Conservation (phyloP, 2,888 invertebrate species). For the Dorcus parallelipipedus region DNA sequence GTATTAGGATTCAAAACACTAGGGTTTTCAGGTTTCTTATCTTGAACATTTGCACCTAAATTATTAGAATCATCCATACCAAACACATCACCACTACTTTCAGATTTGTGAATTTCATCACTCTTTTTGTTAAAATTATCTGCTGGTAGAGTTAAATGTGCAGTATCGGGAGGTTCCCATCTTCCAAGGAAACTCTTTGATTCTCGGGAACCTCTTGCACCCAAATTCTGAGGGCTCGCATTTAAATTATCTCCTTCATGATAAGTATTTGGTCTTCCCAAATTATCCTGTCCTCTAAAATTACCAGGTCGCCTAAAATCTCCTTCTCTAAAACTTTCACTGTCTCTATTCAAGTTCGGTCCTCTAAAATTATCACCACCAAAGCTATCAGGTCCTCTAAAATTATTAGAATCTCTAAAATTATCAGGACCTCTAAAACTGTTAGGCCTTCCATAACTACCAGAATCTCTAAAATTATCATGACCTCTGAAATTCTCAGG, state of each 20-base stretch:
- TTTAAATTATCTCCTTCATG: conserved; percentile 1
- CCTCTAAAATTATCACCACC: conserved; percentile 3
- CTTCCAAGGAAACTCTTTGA: neutral
- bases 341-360: too few relatives aligned
- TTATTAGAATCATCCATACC: too few relatives aligned
- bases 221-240: neutral
- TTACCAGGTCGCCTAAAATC: conserved; percentile 1
- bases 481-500: conserved; percentile 9
- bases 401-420: conserved; percentile 11
- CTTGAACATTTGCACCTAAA: too few relatives aligned
- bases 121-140: too few relatives aligned
- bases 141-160: too few relatives aligned
- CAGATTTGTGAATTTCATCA: too few relatives aligned
- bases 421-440: conserved; percentile 17
- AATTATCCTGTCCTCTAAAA: conserved; percentile 1
- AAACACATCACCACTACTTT: too few relatives aligned
- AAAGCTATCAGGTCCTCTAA: conserved; percentile 16
- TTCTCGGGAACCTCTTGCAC: conserved; percentile 1
- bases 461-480: conserved; percentile 3
- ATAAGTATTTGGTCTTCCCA: neutral
- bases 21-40: too few relatives aligned
- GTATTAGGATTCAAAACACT: conserved; percentile 1
- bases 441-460: conserved; percentile 6
- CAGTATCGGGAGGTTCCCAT: too few relatives aligned
- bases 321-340: too few relatives aligned